Evolutionary conservation across 2,113 vertebrate genomes (phyloP), one percentile per base, ranked within the genome.

Genomic region (Toxotes chatareus): DNA sequence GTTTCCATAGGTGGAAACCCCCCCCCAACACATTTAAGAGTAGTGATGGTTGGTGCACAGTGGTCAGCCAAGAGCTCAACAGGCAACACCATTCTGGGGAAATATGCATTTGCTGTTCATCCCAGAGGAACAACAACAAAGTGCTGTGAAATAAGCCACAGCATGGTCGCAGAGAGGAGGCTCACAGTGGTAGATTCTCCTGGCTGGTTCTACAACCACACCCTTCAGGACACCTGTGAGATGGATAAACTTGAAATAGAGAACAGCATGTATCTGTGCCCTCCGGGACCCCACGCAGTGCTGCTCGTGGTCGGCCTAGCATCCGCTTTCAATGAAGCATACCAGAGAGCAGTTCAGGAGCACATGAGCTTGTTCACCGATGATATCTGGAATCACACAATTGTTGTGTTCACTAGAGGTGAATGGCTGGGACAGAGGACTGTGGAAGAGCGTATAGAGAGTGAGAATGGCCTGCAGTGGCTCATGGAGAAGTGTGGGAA

Each of bases 171-270:
- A 31, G 42, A 38, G n/a, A 83, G 76, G 73, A 31, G 42, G 51
- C 63, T 90, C 60, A 83, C 67, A 12, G 44, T 87, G 46, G 79
- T 90, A 1, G 82, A 87, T 32, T 74, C 82, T 11, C 85, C 82
- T 1, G 85, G 88, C 34, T 90, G 88, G 85, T 23, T 47, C 8
- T 73, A 71, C 47, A 78, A 68, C 46, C 46, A 53, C 63, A 57
- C 27, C 34, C 61, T 87, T 1, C 55, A 23, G 40, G 56, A 69
- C 46, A 51, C 63, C 32, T 38, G 55, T 44, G 44, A 78, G 31
- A 55, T 51, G 44, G 70, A 73, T 49, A 62, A 69, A 63, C 49
- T 46, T 11, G 71, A 74, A 65, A 79, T 84, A 46, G 44, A 60
- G 32, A 64, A 23, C 31, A 72, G 74, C 23, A 17, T 77, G 60